Evolutionary conservation across 2,888 invertebrate species (phyloP).

Genomic region (Antheraea assamensis): DNA sequence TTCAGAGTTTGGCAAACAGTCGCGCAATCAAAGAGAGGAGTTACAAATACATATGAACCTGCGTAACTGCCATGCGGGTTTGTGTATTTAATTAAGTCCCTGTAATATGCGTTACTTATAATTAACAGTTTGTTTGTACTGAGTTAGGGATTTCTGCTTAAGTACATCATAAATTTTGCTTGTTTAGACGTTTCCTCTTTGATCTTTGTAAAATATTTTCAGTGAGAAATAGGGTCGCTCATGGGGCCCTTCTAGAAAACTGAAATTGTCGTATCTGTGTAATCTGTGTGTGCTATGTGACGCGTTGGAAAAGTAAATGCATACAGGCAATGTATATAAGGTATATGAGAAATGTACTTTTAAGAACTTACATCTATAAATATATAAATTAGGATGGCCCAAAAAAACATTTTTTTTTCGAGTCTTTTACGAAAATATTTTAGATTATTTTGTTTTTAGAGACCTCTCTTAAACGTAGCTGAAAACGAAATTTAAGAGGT

Average conservation of each 20-base stretch:
- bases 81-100: slow-evolving; percentile 52
- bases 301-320: background rate
- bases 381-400: too few species aligned
- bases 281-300: background rate
- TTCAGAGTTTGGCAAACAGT: slow-evolving; percentile 19
- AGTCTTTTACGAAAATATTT: too few species aligned
- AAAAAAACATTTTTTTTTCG: too few species aligned
- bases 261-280: background rate
- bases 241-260: background rate
- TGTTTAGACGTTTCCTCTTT: background rate
- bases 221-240: background rate
- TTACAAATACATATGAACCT: slow-evolving; percentile 58
- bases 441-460: too few species aligned
- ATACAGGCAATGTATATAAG: background rate
- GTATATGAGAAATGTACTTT: background rate
- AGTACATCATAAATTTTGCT: background rate
- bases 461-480: too few species aligned
- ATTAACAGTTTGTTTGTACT: slow-evolving; percentile 29
- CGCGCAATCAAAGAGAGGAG: slow-evolving; percentile 60
- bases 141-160: slow-evolving; percentile 19
- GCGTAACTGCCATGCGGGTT: slow-evolving; percentile 64
- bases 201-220: background rate
- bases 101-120: slow-evolving; percentile 34
- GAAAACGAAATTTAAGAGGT: too few species aligned
- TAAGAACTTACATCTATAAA: background rate